A percentile compares a stretch with the other conserved stretches of the same genome.
Evolutionary conservation across 2,888 invertebrate species (phyloP).

Genomic region (Sarcophaga subvicina): DNA sequence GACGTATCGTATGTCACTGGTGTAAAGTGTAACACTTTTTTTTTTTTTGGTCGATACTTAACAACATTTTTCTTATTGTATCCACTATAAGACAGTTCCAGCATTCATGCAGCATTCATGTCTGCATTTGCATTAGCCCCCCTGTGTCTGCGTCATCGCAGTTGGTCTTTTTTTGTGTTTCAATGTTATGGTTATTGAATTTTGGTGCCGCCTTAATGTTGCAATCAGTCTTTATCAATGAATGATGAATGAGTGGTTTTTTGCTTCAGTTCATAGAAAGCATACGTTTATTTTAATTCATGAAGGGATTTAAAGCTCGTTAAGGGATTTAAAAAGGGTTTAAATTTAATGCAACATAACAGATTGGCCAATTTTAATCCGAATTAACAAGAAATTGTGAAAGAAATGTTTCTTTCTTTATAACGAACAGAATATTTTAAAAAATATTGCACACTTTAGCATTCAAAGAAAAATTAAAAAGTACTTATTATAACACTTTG

Average conservation of each 20-base stretch:
- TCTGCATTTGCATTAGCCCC: neutral
- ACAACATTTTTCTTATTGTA: neutral
- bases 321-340: too few species aligned
- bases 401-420: too few species aligned
- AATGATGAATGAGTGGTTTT: neutral
- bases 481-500: too few species aligned
- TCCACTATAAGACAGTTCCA: neutral
- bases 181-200: conserved; percentile 60
- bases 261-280: neutral
- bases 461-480: too few species aligned
- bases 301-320: too few species aligned
- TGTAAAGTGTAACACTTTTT: conserved; percentile 23
- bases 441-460: too few species aligned
- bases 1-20: conserved; percentile 50
- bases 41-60: neutral
- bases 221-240: neutral
- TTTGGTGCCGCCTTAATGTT: conserved; percentile 41
- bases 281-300: neutral
- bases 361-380: too few species aligned
- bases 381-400: too few species aligned
- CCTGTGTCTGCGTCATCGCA: neutral
- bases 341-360: too few species aligned
- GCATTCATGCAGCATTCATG: neutral
- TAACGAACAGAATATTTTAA: too few species aligned
- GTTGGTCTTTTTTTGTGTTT: conserved; percentile 39